Evolutionary conservation across 2,113 vertebrate genomes (phyloP), one percentile per base, ranked within the genome.

Genomic region (Neodontobutis hainanensis): DNA sequence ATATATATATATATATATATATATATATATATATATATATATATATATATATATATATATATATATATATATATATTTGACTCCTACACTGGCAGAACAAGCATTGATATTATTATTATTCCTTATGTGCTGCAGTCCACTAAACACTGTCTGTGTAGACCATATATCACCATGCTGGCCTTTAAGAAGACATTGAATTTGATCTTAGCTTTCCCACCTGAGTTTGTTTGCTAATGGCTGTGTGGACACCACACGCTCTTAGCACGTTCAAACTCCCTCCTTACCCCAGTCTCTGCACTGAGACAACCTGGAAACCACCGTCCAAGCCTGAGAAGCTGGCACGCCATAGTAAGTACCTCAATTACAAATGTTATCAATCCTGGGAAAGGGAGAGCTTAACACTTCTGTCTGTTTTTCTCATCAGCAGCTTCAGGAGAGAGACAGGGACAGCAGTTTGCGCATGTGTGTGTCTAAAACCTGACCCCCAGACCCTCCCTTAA

Each of bases 351-450:
- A 80, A 89, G 77, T 59, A 83, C 85, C 73, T 84, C 85, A 80
- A 86, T 88, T 89, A 87, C 87, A 86, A 91, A 92, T 83, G 84
- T 90, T 90, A 84, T 90, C 85, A 82, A 64, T 89, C 67, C 80
- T 61, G 77, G 51, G 59, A 71, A 80, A 77, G 78, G 72, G 70
- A 72, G 76, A 83, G 77, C 85, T 90, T 85, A 86, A 78, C 81
- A 65, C 86, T 81, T 61, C 55, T 73, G 67, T 78, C 69, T 88
- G 78, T 71, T 86, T 87, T 82, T 80, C 80, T 86, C 78, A 83
- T 86, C 77, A 84, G 77, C 65, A 7, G 46, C 40, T 60, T 14
- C 12, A 74, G 83, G 16, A 78, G 84, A 84, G 75, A 79, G 77
- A 85, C 85, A 76, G 73, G 74, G 70, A 88, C 86, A 88, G 85